Percentiles rank a stretch among this genome's conserved stretches.
Evolutionary conservation across 1,140 invertebrate genomes (phyloP).

Genomic region (Leptinotarsa defecta): DNA sequence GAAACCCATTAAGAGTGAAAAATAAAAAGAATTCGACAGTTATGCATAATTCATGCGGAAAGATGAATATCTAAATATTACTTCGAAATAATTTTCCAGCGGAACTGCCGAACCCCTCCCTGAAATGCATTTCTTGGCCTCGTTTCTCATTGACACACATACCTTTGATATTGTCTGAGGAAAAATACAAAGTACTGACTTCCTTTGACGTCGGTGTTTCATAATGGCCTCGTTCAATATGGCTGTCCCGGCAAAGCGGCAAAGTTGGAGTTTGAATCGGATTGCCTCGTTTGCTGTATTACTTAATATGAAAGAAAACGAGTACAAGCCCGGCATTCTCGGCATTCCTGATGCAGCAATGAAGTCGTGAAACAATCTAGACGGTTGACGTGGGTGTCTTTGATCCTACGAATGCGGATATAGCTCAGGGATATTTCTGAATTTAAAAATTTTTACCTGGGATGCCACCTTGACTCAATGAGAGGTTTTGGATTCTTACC

Average conservation of each 20-base stretch:
- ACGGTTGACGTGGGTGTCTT: background rate
- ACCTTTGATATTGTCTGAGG: background rate
- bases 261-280: background rate
- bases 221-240: slow-evolving; percentile 5
- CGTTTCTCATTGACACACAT: background rate
- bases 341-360: background rate
- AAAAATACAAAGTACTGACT: slow-evolving; percentile 3
- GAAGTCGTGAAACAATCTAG: background rate
- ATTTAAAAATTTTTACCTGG: too few species aligned
- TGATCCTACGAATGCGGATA: slow-evolving; percentile 1
- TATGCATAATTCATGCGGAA: too few species aligned
- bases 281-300: slow-evolving; percentile 2
- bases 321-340: background rate
- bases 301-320: slow-evolving; percentile 5
- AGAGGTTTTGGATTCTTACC: too few species aligned
- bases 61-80: too few species aligned
- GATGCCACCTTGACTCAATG: too few species aligned
- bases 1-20: too few species aligned
- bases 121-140: too few species aligned
- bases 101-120: too few species aligned
- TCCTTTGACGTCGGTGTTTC: background rate
- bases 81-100: too few species aligned
- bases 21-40: too few species aligned
- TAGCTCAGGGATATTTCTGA: background rate
- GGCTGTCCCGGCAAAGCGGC: background rate